Evolutionary conservation across 2,888 invertebrate genomes (phyloP).

Genomic region (Rapana venosa): DNA sequence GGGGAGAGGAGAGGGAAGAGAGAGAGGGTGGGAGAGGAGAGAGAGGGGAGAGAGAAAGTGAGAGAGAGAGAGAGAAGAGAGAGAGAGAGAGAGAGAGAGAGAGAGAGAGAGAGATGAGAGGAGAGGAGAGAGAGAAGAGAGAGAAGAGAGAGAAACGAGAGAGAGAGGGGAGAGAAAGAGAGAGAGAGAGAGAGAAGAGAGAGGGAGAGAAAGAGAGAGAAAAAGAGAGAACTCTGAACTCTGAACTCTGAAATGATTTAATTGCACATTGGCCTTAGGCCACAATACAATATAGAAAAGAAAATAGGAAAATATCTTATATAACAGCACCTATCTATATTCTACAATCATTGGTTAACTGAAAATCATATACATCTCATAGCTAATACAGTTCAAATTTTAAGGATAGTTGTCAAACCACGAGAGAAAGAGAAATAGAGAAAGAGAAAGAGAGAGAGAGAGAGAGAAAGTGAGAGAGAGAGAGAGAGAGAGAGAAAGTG

Average conservation of each 20-base stretch:
- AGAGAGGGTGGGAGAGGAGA: no score
- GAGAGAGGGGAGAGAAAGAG: background rate
- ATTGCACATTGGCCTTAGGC: no score
- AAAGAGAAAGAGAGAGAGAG: background rate
- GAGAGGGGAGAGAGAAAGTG: background rate
- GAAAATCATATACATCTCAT: no score
- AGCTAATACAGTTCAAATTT: no score
- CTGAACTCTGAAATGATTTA: no score
- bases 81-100: background rate
- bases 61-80: background rate
- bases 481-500: background rate
- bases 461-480: background rate
- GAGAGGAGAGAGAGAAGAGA: background rate
- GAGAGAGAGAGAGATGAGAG: background rate
- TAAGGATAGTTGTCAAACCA: no score
- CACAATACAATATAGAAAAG: no score
- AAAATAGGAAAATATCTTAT: no score
- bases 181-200: background rate
- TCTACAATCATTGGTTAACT: no score
- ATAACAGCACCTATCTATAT: no score
- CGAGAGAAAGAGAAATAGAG: background rate
- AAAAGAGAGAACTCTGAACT: background rate
- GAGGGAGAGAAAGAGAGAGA: background rate
- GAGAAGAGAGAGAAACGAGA: background rate
- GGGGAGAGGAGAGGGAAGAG: background rate